Conservation (phyloP, 2,888 invertebrate genomes). For the Cylloceria caligata region DNA sequence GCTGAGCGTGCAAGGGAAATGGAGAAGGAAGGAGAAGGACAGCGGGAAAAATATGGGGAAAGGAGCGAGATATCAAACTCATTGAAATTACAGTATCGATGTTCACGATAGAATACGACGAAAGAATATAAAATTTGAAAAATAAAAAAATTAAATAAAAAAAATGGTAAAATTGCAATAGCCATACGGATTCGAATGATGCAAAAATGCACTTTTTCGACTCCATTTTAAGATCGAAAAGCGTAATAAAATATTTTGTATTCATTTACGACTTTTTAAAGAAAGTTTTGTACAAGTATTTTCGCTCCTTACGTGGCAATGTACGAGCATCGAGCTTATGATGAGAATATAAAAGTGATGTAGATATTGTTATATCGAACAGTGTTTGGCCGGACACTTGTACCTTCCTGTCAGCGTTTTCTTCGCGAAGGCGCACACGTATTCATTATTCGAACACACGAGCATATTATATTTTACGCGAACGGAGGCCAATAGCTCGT, state of each 20-base stretch:
- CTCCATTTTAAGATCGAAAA: neutral
- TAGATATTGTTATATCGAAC: slow-evolving; percentile 16
- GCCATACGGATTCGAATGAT: neutral
- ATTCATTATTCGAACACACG: slow-evolving; percentile 59
- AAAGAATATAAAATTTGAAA: slow-evolving; percentile 56
- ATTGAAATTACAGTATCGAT: slow-evolving; percentile 69
- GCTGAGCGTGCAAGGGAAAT: slow-evolving; percentile 48
- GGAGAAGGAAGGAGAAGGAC: slow-evolving; percentile 61
- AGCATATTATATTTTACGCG: slow-evolving; percentile 49
- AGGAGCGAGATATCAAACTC: slow-evolving; percentile 61
- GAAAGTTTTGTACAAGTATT: neutral
- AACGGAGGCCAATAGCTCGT: slow-evolving; percentile 39
- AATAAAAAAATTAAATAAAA: slow-evolving; percentile 20
- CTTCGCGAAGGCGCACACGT: slow-evolving; percentile 40
- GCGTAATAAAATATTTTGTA: neutral
- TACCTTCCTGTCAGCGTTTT: slow-evolving; percentile 50
- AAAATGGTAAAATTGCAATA: neutral
- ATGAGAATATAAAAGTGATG: slow-evolving; percentile 5
- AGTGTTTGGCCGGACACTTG: slow-evolving; percentile 31
- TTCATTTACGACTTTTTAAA: neutral
- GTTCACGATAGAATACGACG: slow-evolving; percentile 58
- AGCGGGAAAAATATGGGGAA: slow-evolving; percentile 36
- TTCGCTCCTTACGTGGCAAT: neutral
- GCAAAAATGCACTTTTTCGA: neutral
- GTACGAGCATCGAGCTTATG: neutral